Evolutionary conservation across 2,888 invertebrate species (phyloP).

Genomic region (Acleris emargana): DNA sequence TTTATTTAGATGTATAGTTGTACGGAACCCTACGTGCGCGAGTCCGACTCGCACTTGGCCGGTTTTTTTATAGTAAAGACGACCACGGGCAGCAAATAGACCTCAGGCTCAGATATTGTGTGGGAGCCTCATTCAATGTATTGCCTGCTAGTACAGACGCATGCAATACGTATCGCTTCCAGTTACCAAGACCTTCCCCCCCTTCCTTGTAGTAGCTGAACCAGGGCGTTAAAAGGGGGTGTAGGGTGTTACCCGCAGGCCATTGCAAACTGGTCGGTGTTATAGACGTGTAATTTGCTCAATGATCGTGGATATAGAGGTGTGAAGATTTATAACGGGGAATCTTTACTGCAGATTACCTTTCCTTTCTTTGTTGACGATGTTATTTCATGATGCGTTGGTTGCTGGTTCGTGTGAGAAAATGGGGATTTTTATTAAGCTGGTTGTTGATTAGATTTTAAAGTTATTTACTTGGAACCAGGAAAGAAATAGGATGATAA

Average conservation of each 20-base stretch:
- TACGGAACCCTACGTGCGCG: no score
- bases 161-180: slow-evolving; percentile 45
- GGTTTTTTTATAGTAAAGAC: no score
- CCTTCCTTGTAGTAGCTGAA: not conserved
- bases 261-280: slow-evolving; percentile 32
- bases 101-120: slow-evolving; percentile 46
- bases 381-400: slow-evolving; percentile 29
- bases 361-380: slow-evolving; percentile 37
- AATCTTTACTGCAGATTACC: slow-evolving; percentile 40
- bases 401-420: slow-evolving; percentile 11
- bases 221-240: not conserved
- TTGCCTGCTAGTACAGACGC: slow-evolving; percentile 48
- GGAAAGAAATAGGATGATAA: no score
- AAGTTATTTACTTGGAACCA: no score
- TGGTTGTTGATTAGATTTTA: not conserved
- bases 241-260: slow-evolving; percentile 14
- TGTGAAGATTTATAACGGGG: slow-evolving; percentile 42
- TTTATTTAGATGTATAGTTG: no score
- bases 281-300: slow-evolving; percentile 43
- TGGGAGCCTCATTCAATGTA: slow-evolving; percentile 46
- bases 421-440: slow-evolving; percentile 16
- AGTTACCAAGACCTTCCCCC: slow-evolving; percentile 40
- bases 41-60: no score
- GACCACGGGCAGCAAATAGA: slow-evolving; percentile 18
- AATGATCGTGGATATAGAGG: slow-evolving; percentile 41